Conservation (phyloP, 2,797 vertebrate genomes). For the Gymnoscopelus braueri region DNA sequence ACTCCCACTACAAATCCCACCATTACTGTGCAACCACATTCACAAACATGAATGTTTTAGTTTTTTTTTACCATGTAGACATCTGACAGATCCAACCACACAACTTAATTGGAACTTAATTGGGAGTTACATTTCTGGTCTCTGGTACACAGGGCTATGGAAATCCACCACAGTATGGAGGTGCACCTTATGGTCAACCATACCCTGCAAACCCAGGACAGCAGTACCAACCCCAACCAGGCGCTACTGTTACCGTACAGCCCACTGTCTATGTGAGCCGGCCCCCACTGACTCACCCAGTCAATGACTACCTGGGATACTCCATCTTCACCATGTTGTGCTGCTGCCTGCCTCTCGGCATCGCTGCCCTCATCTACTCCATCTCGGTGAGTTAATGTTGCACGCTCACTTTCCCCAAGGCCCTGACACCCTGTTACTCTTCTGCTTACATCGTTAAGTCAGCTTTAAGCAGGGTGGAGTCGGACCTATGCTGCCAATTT, state of each 20-base stretch:
- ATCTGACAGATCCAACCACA: no score
- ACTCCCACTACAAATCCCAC: no score
- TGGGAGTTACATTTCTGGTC: neutral
- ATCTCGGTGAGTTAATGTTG: constrained; percentile 73
- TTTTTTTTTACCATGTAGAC: no score
- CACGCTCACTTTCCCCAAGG: no score
- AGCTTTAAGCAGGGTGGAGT: no score
- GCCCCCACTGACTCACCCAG: constrained; percentile 42
- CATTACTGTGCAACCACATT: no score
- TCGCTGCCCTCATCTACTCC: constrained; percentile 81
- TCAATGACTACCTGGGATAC: constrained; percentile 78
- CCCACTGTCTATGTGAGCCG: constrained; percentile 57
- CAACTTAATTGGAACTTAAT: no score
- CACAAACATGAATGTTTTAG: no score
- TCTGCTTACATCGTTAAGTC: no score
- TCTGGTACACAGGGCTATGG: constrained; percentile 41
- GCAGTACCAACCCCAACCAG: constrained; percentile 28
- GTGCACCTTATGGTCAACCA: constrained; percentile 9
- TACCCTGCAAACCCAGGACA: constrained; percentile 32
- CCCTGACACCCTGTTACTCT: no score
- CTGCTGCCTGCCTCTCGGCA: constrained; percentile 82
- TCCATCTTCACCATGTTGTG: constrained; percentile 83
- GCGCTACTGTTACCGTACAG: constrained; percentile 55
- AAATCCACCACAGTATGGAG: constrained; percentile 26
- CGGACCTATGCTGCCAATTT: no score